Evolutionary conservation across 2,113 vertebrate species (phyloP).

Genomic region (Psittacula cyanocephala): DNA sequence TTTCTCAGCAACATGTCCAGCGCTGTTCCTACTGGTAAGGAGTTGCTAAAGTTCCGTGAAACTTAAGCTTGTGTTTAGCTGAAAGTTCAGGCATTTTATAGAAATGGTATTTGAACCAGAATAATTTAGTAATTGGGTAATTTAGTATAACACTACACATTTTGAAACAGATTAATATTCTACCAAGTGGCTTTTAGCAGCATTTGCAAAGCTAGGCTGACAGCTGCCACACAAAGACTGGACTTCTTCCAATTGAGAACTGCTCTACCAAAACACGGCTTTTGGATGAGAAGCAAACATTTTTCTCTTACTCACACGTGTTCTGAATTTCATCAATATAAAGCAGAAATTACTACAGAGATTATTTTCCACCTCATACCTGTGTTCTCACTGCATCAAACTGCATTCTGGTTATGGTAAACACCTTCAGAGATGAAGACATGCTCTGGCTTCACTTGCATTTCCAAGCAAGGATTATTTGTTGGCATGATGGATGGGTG

Average conservation of each 20-base stretch:
- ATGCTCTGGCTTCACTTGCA: not conserved
- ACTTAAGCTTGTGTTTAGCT: not conserved
- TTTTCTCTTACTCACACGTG: not conserved
- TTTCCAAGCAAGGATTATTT: not conserved
- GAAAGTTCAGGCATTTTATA: not conserved
- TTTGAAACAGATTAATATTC: not conserved
- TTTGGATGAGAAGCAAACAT: not conserved
- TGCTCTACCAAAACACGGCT: not conserved
- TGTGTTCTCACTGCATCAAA: not conserved
- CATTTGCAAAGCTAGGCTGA: not conserved
- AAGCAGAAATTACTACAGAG: not conserved
- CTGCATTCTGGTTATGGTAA: not conserved
- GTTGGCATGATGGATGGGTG: not conserved
- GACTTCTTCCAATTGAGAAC: not conserved
- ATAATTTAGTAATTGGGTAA: not conserved
- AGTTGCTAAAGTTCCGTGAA: not conserved
- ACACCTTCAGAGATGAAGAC: not conserved
- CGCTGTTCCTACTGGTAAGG: fast-evolving
- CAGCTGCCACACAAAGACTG: not conserved
- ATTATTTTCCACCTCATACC: not conserved
- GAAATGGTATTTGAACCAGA: not conserved
- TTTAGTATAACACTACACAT: not conserved
- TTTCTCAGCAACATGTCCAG: not conserved
- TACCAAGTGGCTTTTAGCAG: not conserved
- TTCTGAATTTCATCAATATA: not conserved